These are phyloP conservation scores for Germaria angustata DNA, from an alignment of 2,888 invertebrate species.

Conservation along the genomic window DNA sequence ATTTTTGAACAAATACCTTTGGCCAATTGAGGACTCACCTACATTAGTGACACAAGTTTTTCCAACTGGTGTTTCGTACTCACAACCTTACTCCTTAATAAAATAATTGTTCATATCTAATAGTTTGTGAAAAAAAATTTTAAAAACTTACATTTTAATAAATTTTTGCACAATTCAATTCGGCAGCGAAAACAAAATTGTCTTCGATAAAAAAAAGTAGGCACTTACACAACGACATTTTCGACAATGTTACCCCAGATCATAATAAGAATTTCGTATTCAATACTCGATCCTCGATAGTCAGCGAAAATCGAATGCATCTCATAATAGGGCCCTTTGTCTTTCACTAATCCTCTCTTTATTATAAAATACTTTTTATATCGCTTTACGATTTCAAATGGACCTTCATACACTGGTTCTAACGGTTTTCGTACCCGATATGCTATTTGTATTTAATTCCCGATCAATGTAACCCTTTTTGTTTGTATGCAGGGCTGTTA, in stretches of 20 bases:
- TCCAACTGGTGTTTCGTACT: too few species aligned
- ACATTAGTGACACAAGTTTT: not conserved
- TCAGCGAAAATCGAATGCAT: not conserved
- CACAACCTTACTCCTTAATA: too few species aligned
- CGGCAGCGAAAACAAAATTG: not conserved
- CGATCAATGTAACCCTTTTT: too few species aligned
- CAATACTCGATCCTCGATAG: not conserved
- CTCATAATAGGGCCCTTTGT: not conserved
- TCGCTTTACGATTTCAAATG: too few species aligned
- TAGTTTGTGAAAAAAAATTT: not conserved
- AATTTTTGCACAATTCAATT: too few species aligned
- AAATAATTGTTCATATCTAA: not conserved
- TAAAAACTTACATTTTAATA: not conserved
- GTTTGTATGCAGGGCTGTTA: too few species aligned
- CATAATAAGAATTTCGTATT: not conserved
- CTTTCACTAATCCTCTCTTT: too few species aligned
- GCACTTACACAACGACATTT: not conserved
- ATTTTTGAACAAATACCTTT: too few species aligned
- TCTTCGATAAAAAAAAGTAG: not conserved
- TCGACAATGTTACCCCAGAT: not conserved
- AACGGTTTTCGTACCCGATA: too few species aligned
- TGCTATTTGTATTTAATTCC: too few species aligned
- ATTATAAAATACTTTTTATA: too few species aligned
- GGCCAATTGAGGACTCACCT: not conserved
- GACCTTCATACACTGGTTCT: too few species aligned